Percentiles rank a stretch among this genome's conserved stretches.
Conservation (phyloP, 2,888 invertebrate genomes). For the Eupsilia transversa region DNA sequence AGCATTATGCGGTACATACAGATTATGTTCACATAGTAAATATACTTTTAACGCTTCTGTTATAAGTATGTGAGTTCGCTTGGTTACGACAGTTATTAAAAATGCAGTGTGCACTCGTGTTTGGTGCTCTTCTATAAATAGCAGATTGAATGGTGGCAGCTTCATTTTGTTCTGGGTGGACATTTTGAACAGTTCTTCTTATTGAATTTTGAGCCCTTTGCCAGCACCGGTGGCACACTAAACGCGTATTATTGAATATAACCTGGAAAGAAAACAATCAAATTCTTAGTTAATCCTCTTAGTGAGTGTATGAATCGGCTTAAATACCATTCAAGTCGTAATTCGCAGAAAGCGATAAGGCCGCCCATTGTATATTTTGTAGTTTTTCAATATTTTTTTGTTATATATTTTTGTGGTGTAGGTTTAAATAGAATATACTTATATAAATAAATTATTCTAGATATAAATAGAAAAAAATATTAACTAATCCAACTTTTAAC, state of each 20-base stretch:
- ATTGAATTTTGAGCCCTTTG: background rate
- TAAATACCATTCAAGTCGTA: too few species aligned
- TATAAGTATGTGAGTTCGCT: too few species aligned
- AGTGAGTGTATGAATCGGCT: background rate
- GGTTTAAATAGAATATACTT: too few species aligned
- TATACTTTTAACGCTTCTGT: too few species aligned
- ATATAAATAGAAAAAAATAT: background rate
- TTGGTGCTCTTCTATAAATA: background rate
- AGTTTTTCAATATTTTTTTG: too few species aligned
- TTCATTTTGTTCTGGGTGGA: slow-evolving; percentile 1
- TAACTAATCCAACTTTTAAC: background rate
- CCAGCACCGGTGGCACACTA: background rate
- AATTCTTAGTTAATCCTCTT: background rate
- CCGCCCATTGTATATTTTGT: too few species aligned
- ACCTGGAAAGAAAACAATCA: background rate
- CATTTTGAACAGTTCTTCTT: background rate
- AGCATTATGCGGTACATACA: too few species aligned
- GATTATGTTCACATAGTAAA: too few species aligned
- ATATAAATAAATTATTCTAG: background rate
- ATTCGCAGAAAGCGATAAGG: too few species aligned
- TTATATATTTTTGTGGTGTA: too few species aligned
- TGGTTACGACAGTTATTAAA: too few species aligned
- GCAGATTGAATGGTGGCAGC: background rate
- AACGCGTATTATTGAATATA: background rate
- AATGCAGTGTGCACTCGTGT: too few species aligned